These are phyloP conservation scores for Formicarius rufipectus DNA, from an alignment of 2,113 vertebrate genomes.

Conservation along the genomic window DNA sequence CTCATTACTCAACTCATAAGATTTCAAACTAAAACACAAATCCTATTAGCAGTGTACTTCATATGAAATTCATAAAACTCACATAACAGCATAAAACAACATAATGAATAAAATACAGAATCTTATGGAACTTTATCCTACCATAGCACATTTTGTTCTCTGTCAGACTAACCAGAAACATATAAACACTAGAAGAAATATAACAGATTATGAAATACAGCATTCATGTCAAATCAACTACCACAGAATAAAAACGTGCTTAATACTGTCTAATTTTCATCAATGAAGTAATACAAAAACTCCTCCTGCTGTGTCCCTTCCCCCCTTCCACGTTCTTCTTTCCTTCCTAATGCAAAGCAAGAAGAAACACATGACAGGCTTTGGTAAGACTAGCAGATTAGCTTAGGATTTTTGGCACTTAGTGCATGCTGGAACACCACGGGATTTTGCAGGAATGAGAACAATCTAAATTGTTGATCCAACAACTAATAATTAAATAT, in stretches of 20 bases:
- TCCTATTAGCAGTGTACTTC: background rate
- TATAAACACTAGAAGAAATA: background rate
- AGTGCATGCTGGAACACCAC: background rate
- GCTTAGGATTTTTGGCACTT: slow-evolving; percentile 9
- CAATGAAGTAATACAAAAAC: background rate
- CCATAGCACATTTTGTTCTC: background rate
- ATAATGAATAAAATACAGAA: background rate
- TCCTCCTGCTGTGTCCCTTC: background rate
- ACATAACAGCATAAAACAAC: background rate
- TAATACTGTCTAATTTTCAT: background rate
- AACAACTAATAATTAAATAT: background rate
- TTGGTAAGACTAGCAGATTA: slow-evolving; percentile 34
- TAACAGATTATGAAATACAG: background rate
- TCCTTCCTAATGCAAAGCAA: slow-evolving; percentile 36
- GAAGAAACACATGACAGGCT: slow-evolving; percentile 46
- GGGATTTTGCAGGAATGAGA: slow-evolving; percentile 23
- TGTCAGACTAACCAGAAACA: background rate
- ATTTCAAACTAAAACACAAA: background rate
- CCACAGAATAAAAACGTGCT: background rate
- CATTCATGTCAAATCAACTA: background rate
- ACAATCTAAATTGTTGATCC: background rate
- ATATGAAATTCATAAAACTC: background rate
- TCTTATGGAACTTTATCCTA: background rate
- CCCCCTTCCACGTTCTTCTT: background rate
- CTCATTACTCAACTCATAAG: background rate